phyloP scores from a whole-genome alignment of 2,113 vertebrate species.

The rabbit (Oryctolagus cuniculus) region DNA sequence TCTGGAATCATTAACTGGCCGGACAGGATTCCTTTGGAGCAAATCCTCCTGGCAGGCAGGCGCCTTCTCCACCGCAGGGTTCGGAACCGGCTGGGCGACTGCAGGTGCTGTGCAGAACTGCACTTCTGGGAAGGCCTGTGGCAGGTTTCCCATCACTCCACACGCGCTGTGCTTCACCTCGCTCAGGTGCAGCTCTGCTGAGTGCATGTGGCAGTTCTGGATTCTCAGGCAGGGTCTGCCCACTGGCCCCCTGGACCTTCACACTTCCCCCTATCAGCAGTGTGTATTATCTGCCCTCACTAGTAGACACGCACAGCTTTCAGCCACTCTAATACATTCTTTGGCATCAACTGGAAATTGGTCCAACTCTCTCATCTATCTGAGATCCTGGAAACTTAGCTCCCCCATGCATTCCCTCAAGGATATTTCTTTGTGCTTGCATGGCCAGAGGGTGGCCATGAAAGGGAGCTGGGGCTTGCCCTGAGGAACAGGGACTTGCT shows the following conservation, averaged over 20 bases:
- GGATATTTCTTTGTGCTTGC: neutral
- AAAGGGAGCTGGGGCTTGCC: neutral
- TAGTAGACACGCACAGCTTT: neutral
- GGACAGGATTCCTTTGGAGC: slow-evolving; percentile 40
- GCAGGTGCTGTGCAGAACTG: neutral
- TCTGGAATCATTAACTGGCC: slow-evolving; percentile 73
- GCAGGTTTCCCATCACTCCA: neutral
- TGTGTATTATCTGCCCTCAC: neutral
- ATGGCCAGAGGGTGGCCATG: neutral
- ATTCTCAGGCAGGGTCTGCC: neutral
- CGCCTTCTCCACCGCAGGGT: neutral
- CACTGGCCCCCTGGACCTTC: rapidly evolving
- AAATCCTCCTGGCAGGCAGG: slow-evolving; percentile 13
- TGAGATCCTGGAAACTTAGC: neutral
- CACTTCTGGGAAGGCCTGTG: neutral
- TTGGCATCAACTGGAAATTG: neutral
- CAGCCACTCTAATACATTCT: neutral
- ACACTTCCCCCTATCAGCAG: neutral
- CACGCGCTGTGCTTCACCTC: neutral
- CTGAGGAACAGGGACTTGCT: neutral
- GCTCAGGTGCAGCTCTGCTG: neutral
- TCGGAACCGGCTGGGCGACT: neutral
- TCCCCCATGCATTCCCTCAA: neutral
- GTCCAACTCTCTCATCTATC: neutral
- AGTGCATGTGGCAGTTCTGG: rapidly evolving